phyloP scores from a whole-genome alignment of 2,797 vertebrate genomes.

The Anolis apletophallus region DNA sequence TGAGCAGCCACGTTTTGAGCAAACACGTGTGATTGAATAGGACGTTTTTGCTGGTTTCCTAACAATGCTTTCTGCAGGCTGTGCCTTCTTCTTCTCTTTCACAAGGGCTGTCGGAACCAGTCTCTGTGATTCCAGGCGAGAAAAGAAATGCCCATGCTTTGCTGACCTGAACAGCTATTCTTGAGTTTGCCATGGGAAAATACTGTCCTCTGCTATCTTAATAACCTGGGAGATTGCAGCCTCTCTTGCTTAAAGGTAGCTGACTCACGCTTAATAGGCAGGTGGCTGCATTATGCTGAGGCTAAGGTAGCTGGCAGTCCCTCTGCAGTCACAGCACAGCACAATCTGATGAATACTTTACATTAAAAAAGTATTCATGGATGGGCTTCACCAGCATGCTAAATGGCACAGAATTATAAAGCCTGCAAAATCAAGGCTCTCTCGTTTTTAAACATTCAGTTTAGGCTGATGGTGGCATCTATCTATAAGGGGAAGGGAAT shows the following conservation, averaged over 20 bases:
- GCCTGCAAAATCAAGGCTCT: background rate
- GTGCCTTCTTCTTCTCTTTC: no score
- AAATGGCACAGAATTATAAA: background rate
- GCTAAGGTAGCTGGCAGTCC: conserved; percentile 7
- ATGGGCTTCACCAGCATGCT: background rate
- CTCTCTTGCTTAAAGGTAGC: background rate
- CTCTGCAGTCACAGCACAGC: background rate
- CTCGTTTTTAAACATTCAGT: background rate
- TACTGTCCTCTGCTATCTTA: conserved; percentile 3
- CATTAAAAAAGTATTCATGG: background rate
- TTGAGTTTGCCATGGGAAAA: background rate
- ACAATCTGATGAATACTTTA: background rate
- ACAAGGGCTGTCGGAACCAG: background rate
- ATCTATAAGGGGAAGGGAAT: no score
- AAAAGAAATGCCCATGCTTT: background rate
- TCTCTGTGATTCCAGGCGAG: background rate
- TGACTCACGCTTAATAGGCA: background rate
- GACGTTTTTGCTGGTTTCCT: background rate
- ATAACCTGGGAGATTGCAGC: background rate
- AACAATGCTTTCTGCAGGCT: background rate
- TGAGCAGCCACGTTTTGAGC: background rate
- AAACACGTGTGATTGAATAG: background rate
- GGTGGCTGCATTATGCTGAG: background rate
- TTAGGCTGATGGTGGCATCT: no score
- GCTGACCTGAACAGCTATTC: background rate